Conservation (phyloP, 2,113 vertebrate genomes). For the Sinocyclocheilus rhinocerous region DNA sequence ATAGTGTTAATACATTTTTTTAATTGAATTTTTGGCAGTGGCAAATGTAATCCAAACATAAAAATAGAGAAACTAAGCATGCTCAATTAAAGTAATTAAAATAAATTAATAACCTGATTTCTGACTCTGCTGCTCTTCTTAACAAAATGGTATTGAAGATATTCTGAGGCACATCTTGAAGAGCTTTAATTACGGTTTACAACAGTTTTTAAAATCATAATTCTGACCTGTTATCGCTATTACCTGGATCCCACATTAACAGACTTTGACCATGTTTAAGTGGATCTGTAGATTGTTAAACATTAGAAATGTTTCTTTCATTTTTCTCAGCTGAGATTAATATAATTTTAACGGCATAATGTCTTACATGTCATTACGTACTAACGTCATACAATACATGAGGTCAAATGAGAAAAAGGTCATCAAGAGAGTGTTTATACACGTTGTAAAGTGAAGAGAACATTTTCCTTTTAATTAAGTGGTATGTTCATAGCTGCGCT, state of each 20-base stretch:
- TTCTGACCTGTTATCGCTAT: neutral
- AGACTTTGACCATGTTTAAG: neutral
- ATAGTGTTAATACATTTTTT: neutral
- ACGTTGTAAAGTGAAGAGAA: neutral
- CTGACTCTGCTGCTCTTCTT: neutral
- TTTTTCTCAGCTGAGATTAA: neutral
- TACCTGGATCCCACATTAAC: neutral
- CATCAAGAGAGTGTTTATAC: neutral
- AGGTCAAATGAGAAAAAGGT: neutral
- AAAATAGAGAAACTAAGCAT: neutral
- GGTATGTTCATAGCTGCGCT: neutral
- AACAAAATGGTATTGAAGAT: neutral
- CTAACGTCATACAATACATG: neutral
- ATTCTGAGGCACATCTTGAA: neutral
- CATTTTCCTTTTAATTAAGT: conserved; percentile 9
- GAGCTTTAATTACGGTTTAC: neutral
- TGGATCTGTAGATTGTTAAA: neutral
- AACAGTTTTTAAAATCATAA: neutral
- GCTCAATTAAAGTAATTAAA: neutral
- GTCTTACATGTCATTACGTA: neutral
- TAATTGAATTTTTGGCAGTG: neutral
- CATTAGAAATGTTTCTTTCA: neutral
- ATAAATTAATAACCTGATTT: neutral
- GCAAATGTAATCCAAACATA: neutral
- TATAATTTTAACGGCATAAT: neutral